phyloP scores from a whole-genome alignment of 2,113 vertebrate genomes.

The Stercorarius parasiticus region DNA sequence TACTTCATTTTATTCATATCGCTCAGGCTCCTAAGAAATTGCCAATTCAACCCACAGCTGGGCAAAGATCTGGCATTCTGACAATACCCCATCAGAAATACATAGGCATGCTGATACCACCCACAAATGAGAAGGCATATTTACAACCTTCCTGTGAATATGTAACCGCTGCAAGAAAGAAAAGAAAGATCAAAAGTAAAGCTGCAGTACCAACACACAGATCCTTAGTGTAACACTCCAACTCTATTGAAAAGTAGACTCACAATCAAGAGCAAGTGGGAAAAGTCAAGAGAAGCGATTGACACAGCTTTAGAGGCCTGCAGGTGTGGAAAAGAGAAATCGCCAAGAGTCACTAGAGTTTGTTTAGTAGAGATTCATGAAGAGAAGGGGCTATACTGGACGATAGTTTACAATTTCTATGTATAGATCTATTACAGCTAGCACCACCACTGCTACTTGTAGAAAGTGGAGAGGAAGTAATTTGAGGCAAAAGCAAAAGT shows the following conservation, averaged over 20 bases:
- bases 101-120: conserved; percentile 55
- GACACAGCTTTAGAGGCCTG: background rate
- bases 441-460: background rate
- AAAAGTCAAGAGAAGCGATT: background rate
- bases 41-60: conserved; percentile 56
- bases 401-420: accelerated
- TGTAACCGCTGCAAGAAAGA: conserved; percentile 20
- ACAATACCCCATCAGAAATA: conserved; percentile 55
- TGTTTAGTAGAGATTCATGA: background rate
- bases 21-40: conserved; percentile 33
- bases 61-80: conserved; percentile 54
- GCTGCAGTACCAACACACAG: background rate
- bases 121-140: conserved; percentile 49
- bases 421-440: background rate
- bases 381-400: background rate
- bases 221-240: background rate
- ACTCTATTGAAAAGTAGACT: background rate
- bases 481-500: background rate
- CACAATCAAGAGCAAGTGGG: background rate
- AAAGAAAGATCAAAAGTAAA: conserved; percentile 45
- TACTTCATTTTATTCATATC: conserved; percentile 49
- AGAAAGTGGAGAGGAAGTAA: background rate
- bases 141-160: conserved; percentile 28
- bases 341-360: background rate
- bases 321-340: background rate